Evolutionary conservation across 1,140 invertebrate genomes (phyloP).

Genomic region (Pentalonia nigronervosa): DNA sequence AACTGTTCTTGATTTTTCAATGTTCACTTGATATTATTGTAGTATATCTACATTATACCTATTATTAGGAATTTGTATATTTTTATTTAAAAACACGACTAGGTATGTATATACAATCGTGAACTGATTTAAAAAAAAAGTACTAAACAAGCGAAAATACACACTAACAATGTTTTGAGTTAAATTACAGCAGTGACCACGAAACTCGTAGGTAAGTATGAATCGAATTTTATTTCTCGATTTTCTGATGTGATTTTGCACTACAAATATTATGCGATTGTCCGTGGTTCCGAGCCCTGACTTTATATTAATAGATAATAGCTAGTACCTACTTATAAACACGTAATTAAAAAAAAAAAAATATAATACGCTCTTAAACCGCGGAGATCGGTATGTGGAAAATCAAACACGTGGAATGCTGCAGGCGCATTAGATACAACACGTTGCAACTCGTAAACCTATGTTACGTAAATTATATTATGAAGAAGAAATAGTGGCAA

Average conservation of each 20-base stretch:
- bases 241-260: not conserved
- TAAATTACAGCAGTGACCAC: not conserved
- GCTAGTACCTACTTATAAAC: not conserved
- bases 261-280: not conserved
- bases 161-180: too few species aligned
- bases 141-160: not conserved
- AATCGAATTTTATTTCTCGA: not conserved
- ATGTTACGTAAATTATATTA: not conserved
- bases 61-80: not conserved
- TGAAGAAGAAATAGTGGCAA: not conserved
- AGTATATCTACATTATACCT: not conserved
- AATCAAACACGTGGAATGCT: not conserved
- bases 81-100: not conserved
- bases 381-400: not conserved
- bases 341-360: not conserved
- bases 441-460: not conserved
- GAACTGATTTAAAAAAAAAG: not conserved
- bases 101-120: not conserved
- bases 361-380: not conserved
- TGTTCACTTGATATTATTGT: not conserved
- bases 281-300: not conserved
- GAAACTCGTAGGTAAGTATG: not conserved
- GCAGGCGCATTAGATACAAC: not conserved
- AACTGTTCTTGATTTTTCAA: not conserved
- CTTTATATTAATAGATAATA: not conserved